These are phyloP conservation scores for Manis crassicaudata DNA, from an alignment of 2,797 vertebrate genomes.

Conservation along the genomic window DNA sequence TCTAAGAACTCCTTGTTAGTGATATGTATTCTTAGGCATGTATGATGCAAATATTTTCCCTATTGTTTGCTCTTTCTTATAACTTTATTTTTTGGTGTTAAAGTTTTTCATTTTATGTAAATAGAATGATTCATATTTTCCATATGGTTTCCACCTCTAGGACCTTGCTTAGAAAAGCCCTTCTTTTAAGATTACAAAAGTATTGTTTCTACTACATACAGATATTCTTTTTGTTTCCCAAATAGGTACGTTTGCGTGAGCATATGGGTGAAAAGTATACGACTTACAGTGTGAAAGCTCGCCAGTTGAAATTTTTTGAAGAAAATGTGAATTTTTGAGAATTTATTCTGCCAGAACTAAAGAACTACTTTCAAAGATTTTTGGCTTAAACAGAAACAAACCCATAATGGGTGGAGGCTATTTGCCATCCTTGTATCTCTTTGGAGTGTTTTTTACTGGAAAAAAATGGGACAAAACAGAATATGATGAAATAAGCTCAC, in stretches of 20 bases:
- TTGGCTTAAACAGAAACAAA: constrained; percentile 55
- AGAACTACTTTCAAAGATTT: constrained; percentile 64
- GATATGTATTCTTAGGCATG: background rate
- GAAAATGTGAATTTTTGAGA: constrained; percentile 89
- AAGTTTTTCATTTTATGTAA: constrained; percentile 24
- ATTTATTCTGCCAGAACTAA: constrained; percentile 62
- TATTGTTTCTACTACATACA: constrained; percentile 39
- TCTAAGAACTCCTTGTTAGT: constrained; percentile 17
- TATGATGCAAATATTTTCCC: constrained; percentile 19
- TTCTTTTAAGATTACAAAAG: constrained; percentile 24
- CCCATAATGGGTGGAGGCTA: background rate
- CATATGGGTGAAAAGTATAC: constrained; percentile 95
- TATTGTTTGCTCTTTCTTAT: constrained; percentile 4
- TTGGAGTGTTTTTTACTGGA: constrained; percentile 37
- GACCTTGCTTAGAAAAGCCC: background rate
- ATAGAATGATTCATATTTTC: constrained; percentile 29
- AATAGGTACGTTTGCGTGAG: constrained; percentile 90
- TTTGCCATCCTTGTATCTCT: background rate
- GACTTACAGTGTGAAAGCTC: constrained; percentile 92
- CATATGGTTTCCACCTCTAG: background rate
- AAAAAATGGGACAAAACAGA: constrained; percentile 45
- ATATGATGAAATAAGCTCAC: constrained; percentile 39
- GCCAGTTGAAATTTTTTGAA: constrained; percentile 97
- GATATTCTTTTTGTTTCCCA: constrained; percentile 66
- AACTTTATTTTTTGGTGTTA: constrained; percentile 15